Conservation (phyloP, 1,140 invertebrate species). For the Artemia franciscana region DNA sequence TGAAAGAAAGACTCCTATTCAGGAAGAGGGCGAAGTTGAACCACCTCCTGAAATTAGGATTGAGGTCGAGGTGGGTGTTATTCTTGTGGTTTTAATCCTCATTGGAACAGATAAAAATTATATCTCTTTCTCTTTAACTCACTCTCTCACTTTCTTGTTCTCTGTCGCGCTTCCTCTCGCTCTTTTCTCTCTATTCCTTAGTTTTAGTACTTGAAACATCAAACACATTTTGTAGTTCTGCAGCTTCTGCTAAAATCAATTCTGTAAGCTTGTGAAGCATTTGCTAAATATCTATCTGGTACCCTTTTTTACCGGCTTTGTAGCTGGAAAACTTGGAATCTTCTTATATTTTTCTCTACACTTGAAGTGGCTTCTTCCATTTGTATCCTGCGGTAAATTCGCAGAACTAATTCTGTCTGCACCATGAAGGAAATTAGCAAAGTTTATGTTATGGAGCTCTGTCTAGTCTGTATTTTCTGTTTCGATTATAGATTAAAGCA, state of each 20-base stretch:
- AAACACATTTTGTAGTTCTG: background rate
- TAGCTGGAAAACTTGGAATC: too few species aligned
- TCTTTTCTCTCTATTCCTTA: background rate
- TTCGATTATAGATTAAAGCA: too few species aligned
- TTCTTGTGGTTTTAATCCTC: background rate
- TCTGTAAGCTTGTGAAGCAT: too few species aligned
- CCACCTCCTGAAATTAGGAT: background rate
- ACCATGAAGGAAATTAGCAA: too few species aligned
- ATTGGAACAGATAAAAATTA: background rate
- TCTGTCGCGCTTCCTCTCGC: background rate
- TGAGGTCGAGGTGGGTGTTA: background rate
- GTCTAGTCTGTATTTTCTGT: too few species aligned
- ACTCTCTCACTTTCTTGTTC: background rate
- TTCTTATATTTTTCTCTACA: too few species aligned
- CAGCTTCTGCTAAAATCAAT: background rate
- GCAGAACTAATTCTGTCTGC: too few species aligned
- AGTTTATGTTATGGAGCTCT: too few species aligned
- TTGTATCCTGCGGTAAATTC: too few species aligned
- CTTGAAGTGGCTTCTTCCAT: too few species aligned
- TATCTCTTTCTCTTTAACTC: background rate
- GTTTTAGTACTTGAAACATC: background rate
- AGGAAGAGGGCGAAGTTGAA: background rate
- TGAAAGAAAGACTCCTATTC: background rate
- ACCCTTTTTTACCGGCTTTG: too few species aligned
- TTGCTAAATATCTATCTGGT: too few species aligned